phyloP scores from a whole-genome alignment of 1,140 invertebrate genomes.

The Metaphire vulgaris region DNA sequence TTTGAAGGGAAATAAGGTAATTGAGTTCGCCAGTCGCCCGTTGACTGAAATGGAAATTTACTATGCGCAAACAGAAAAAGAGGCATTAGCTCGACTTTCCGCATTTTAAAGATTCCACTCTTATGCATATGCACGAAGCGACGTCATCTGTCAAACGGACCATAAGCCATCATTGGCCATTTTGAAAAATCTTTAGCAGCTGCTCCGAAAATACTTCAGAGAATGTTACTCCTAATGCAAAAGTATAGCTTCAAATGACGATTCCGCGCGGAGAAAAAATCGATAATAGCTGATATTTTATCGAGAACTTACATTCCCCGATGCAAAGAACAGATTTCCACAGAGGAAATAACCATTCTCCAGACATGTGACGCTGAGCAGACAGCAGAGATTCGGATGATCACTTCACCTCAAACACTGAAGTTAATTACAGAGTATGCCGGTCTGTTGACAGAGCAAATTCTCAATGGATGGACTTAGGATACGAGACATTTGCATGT shows the following conservation, averaged over 20 bases:
- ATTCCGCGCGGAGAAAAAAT: constrained; percentile 48
- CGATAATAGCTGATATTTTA: constrained; percentile 44
- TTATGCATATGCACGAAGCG: constrained; percentile 43
- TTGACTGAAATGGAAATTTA: constrained; percentile 50
- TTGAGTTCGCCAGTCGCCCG: constrained; percentile 51
- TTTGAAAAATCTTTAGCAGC: constrained; percentile 47
- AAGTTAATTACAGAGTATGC: too few species aligned
- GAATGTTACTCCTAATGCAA: constrained; percentile 50
- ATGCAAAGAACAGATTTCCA: background rate
- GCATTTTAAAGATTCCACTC: constrained; percentile 47
- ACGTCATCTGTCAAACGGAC: constrained; percentile 36
- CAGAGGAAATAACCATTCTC: background rate
- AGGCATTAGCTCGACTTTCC: constrained; percentile 54
- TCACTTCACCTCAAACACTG: too few species aligned
- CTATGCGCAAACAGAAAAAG: constrained; percentile 54
- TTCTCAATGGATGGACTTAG: too few species aligned
- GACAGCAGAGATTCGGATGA: too few species aligned
- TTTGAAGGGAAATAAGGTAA: constrained; percentile 49
- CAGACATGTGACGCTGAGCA: too few species aligned
- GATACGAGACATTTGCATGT: too few species aligned
- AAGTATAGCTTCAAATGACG: constrained; percentile 49
- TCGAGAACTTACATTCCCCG: constrained; percentile 20
- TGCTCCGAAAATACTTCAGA: constrained; percentile 48
- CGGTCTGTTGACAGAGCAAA: too few species aligned
- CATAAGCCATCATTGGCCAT: constrained; percentile 49